Evolutionary conservation across 1,140 invertebrate genomes (phyloP).

Genomic region (Zaprionus ornatus): DNA sequence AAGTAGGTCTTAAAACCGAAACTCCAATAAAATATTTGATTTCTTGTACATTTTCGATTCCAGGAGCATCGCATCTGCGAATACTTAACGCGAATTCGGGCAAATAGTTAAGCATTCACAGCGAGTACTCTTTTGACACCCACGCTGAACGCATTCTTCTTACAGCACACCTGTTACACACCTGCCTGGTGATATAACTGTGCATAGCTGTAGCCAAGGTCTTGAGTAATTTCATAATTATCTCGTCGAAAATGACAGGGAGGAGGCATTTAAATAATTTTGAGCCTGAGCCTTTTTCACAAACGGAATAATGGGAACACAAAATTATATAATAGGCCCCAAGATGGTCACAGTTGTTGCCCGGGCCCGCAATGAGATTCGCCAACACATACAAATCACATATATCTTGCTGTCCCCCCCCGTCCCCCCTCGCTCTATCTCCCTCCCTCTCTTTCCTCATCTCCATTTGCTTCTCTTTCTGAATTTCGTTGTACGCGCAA

Average conservation of each 20-base stretch:
- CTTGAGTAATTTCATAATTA: slow-evolving; percentile 68
- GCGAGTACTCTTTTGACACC: background rate
- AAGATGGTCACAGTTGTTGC: slow-evolving; percentile 67
- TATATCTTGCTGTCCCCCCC: background rate
- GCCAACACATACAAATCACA: slow-evolving; percentile 43
- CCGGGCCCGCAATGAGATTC: slow-evolving; percentile 43
- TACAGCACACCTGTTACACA: background rate
- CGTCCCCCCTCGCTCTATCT: background rate
- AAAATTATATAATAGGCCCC: slow-evolving; percentile 71
- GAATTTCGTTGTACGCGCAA: slow-evolving; percentile 76
- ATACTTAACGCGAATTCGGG: background rate
- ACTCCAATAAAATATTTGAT: background rate
- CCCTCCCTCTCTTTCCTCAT: background rate
- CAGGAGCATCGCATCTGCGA: background rate
- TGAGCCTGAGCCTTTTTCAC: slow-evolving; percentile 53
- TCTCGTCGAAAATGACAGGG: slow-evolving; percentile 47
- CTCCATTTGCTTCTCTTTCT: slow-evolving; percentile 41
- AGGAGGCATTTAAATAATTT: slow-evolving; percentile 73
- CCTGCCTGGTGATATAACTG: slow-evolving; percentile 61
- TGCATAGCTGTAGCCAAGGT: slow-evolving; percentile 51
- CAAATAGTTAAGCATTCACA: background rate
- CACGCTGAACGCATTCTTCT: background rate
- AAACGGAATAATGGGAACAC: slow-evolving; percentile 72
- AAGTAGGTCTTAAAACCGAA: background rate
- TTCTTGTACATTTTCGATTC: background rate